Conservation (phyloP, 2,888 invertebrate genomes). For the Lordiphosa andalusiaca region DNA sequence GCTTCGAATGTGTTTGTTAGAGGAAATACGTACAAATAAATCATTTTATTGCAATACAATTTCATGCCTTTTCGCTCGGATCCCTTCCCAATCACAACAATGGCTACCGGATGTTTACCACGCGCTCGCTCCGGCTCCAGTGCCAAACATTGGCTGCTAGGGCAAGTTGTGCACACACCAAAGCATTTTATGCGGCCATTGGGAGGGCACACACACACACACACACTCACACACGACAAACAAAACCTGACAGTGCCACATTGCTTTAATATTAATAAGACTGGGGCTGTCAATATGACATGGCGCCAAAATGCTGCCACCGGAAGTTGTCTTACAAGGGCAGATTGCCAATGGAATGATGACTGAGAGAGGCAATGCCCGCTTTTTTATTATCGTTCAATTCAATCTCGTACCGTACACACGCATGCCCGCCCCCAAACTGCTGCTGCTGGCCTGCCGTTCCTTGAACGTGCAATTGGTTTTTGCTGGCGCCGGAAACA, state of each 20-base stretch:
- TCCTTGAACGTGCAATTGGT: conserved; percentile 45
- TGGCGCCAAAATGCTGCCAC: conserved; percentile 42
- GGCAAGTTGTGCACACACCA: conserved; percentile 17
- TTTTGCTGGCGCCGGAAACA: conserved; percentile 57
- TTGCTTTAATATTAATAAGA: conserved; percentile 68
- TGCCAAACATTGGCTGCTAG: conserved; percentile 11
- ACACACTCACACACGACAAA: conserved; percentile 21
- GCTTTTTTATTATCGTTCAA: conserved; percentile 56
- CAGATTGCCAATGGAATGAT: conserved; percentile 17
- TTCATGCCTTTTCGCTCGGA: conserved; percentile 15
- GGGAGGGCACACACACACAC: conserved; percentile 40
- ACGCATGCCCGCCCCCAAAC: conserved; percentile 3
- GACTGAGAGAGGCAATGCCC: conserved; percentile 16
- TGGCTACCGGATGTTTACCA: conserved; percentile 47
- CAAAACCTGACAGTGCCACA: conserved; percentile 47
- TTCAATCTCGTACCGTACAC: conserved; percentile 49
- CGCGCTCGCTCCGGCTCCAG: conserved; percentile 5
- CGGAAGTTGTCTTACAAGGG: conserved; percentile 49
- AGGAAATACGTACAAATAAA: conserved; percentile 61
- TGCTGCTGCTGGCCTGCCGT: conserved; percentile 11
- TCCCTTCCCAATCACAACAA: conserved; percentile 19
- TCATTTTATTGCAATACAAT: conserved; percentile 71
- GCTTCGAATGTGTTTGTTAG: conserved; percentile 11
- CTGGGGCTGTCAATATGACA: conserved; percentile 56
- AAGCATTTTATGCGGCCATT: conserved; percentile 62